Evolutionary conservation across 2,888 invertebrate species (phyloP), one percentile per base, ranked within the genome.

Genomic region (Conops quadrifasciatus): DNA sequence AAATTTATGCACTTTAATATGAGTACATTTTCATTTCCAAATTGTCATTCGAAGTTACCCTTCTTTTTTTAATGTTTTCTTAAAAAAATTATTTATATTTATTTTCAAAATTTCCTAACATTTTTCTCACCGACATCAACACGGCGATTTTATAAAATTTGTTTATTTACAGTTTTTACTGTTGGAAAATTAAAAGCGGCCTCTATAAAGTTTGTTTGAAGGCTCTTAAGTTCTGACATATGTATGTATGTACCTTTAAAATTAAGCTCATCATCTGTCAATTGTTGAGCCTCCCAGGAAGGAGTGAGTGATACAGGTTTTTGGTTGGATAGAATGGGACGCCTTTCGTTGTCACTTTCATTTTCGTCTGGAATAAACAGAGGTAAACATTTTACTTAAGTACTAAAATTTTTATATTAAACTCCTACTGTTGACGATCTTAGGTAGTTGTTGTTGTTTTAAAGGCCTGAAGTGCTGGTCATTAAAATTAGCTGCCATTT

Each of bases 211-310:
- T n/a, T n/a, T n/a, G n/a, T n/a, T n/a, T n/a, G n/a, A n/a, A n/a
- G n/a, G n/a, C n/a, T n/a, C n/a, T n/a, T n/a, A n/a, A n/a, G n/a
- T 36, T 36, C 9, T 36, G 9, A 36, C 36, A 21, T 53, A n/a
- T n/a, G n/a, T n/a, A n/a, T n/a, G n/a, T n/a, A n/a, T 56, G 24
- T 67, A 69, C 70, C 68, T 73, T 73, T 74, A 30, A 73, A 73
- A 60, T 74, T 74, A 26, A 72, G 68, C 47, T 74, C 74, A 65
- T 74, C 74, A 30, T 74, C 67, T 16, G 74, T 67, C 15, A 73
- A 28, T 53, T 72, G 73, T 67, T 72, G 73, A n/a, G 71, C 71
- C 59, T 74, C 73, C 74, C 74, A 74, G 21, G 74, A 74, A 58
- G 74, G 74, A 30, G 71, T 68, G 7, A 74, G 68, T 28, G 62